phyloP scores from a whole-genome alignment of 2,113 vertebrate species.

The Panthera leo region DNA sequence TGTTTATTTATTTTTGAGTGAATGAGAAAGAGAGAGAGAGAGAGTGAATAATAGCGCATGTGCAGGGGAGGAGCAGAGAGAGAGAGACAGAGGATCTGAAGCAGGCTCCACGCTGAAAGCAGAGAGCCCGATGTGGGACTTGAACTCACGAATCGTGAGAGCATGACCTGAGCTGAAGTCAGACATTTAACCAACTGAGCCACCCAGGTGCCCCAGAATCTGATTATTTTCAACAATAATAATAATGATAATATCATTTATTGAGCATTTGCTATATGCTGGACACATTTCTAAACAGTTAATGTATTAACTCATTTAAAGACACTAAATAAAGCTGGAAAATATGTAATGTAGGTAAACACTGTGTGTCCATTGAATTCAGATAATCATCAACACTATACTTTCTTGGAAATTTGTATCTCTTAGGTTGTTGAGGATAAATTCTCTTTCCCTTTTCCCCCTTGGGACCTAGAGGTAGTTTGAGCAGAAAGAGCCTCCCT shows the following conservation, averaged over 20 bases:
- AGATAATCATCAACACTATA: background rate
- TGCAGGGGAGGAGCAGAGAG: no score
- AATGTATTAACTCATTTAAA: background rate
- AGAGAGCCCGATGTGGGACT: no score
- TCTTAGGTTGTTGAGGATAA: background rate
- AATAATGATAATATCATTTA: background rate
- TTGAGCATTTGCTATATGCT: background rate
- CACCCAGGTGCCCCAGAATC: background rate
- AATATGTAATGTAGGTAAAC: background rate
- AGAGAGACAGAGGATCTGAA: no score
- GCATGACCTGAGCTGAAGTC: no score
- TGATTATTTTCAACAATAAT: background rate
- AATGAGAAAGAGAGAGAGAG: no score
- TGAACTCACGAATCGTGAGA: no score
- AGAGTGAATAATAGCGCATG: no score
- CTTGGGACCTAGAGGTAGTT: background rate
- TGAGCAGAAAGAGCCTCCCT: background rate
- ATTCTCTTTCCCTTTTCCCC: background rate
- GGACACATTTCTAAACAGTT: background rate
- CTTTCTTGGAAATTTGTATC: background rate
- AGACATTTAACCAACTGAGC: no score
- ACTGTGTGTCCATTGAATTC: background rate
- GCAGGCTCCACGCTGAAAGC: no score
- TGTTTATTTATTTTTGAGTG: no score
- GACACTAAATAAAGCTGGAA: background rate